phyloP scores from a whole-genome alignment of 1,140 invertebrate genomes.

The Stegodyphus mimosarum region DNA sequence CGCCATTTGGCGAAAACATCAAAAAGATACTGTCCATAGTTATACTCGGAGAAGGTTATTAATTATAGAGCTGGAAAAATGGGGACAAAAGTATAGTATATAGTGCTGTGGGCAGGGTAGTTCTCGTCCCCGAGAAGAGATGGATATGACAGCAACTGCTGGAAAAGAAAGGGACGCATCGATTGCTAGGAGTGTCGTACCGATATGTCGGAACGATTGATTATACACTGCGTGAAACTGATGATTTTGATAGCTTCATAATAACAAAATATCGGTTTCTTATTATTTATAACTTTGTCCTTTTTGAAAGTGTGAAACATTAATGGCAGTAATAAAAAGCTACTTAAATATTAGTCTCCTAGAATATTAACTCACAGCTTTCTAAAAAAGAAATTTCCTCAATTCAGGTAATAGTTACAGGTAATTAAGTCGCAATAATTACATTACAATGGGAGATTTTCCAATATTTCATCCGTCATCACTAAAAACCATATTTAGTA shows the following conservation, averaged over 20 bases:
- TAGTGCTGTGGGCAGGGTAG: not conserved
- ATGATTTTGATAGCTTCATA: slow-evolving; percentile 47
- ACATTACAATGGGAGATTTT: no score
- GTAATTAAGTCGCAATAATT: no score
- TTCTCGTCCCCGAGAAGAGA: not conserved
- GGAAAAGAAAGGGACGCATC: slow-evolving; percentile 22
- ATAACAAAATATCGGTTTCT: slow-evolving; percentile 47
- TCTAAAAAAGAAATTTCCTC: no score
- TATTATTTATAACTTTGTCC: slow-evolving; percentile 10
- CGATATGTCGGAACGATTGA: slow-evolving; percentile 41
- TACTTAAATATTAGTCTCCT: no score
- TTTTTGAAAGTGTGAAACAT: no score
- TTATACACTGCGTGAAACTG: slow-evolving; percentile 29
- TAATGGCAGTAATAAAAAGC: no score
- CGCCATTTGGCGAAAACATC: slow-evolving; percentile 49
- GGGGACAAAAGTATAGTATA: not conserved
- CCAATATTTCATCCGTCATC: no score
- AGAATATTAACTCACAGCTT: no score
- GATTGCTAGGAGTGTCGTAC: slow-evolving; percentile 18
- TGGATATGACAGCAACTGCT: slow-evolving; percentile 7
- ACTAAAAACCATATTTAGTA: no score
- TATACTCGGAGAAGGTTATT: slow-evolving; percentile 28
- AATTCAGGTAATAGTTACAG: no score
- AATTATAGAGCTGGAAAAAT: slow-evolving; percentile 3
- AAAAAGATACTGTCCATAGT: slow-evolving; percentile 27